Percentiles rank a stretch among this genome's conserved stretches.
Conservation (phyloP, 2,888 invertebrate genomes). For the Trisateles emortualis region DNA sequence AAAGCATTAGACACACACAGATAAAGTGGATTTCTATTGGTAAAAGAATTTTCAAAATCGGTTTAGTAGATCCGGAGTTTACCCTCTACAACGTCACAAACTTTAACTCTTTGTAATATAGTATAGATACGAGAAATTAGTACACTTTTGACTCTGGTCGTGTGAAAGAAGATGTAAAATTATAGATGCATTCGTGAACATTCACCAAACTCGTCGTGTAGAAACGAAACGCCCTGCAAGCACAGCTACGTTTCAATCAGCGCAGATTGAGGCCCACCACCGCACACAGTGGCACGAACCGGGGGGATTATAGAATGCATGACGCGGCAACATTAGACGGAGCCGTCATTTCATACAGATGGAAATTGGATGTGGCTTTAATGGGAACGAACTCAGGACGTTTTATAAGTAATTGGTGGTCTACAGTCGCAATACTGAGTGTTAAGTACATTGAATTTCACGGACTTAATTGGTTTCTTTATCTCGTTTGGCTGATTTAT, state of each 20-base stretch:
- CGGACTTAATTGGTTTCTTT: slow-evolving; percentile 31
- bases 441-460: slow-evolving; percentile 31
- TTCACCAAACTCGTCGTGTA: slow-evolving; percentile 33
- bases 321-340: slow-evolving; percentile 76
- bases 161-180: slow-evolving; percentile 9
- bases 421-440: slow-evolving; percentile 30
- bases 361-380: slow-evolving; percentile 74
- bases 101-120: too few relatives aligned
- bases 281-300: slow-evolving; percentile 53
- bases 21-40: too few relatives aligned
- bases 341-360: slow-evolving; percentile 72
- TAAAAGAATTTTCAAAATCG: too few relatives aligned
- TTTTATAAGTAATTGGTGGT: slow-evolving; percentile 61
- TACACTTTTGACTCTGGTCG: neutral
- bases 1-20: too few relatives aligned
- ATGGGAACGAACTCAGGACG: slow-evolving; percentile 58
- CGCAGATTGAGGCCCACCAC: slow-evolving; percentile 69
- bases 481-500: slow-evolving; percentile 15
- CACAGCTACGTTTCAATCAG: slow-evolving; percentile 79
- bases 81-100: too few relatives aligned
- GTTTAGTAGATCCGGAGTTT: too few relatives aligned
- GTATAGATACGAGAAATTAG: too few relatives aligned
- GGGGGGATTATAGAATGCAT: slow-evolving; percentile 75
- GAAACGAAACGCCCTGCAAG: slow-evolving; percentile 68
- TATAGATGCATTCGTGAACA: slow-evolving; percentile 25